A percentile compares a stretch with the other conserved stretches of the same genome.
These are phyloP conservation scores for zebrafish (Danio rerio) DNA, from an alignment of 2,113 vertebrate genomes.

Conservation along the genomic window DNA sequence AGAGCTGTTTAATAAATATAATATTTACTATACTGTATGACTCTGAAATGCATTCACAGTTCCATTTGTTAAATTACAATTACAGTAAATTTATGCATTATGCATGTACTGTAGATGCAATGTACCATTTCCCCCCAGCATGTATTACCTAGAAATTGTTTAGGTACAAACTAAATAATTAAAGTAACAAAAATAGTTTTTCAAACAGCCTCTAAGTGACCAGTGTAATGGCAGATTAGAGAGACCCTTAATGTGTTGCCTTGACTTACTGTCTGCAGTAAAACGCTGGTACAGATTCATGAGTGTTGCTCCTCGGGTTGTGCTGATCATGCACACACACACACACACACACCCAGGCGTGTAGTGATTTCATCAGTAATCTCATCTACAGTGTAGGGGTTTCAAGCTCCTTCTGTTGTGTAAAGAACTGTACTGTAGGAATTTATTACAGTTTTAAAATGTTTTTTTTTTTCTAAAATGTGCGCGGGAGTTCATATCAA, in stretches of 20 bases:
- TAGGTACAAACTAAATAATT: background rate
- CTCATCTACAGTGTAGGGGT: too few relatives aligned
- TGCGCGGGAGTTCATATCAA: background rate
- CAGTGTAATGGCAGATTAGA: conserved; percentile 16
- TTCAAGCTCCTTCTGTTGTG: background rate
- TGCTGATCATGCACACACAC: background rate
- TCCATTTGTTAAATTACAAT: background rate
- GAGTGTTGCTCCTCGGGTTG: conserved; percentile 4
- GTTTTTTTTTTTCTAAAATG: background rate
- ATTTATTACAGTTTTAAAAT: background rate
- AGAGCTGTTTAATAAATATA: background rate
- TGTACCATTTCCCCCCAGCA: background rate
- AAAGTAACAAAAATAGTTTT: background rate
- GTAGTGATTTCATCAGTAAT: background rate
- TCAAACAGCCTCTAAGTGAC: background rate
- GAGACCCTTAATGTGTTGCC: background rate
- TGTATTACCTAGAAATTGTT: background rate
- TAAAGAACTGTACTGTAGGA: background rate
- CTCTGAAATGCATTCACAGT: background rate
- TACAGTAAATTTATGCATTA: background rate
- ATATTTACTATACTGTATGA: background rate
- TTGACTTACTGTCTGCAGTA: conserved; percentile 3
- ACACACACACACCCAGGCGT: background rate
- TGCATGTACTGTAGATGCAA: background rate
- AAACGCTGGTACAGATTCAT: background rate